These are phyloP conservation scores for Pandemis cinnamomeana DNA, from an alignment of 2,888 invertebrate genomes.

Conservation along the genomic window DNA sequence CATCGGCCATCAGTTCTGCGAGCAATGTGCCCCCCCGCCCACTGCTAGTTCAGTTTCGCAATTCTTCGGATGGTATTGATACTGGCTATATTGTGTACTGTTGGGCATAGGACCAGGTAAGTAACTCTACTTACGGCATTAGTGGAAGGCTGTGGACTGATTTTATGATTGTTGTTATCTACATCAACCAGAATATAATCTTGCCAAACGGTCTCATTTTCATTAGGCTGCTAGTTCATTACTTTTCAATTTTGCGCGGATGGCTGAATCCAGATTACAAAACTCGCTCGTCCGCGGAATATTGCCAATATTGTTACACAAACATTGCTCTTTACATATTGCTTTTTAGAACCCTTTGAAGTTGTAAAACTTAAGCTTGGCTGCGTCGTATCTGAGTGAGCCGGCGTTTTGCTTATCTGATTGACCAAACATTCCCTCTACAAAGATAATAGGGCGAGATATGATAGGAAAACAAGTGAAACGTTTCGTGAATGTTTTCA, in stretches of 20 bases:
- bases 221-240: background rate
- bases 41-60: too few relatives aligned
- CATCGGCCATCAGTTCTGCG: too few relatives aligned
- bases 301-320: conserved; percentile 21
- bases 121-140: too few relatives aligned
- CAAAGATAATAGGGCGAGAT: conserved; percentile 34
- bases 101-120: too few relatives aligned
- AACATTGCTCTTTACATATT: conserved; percentile 31
- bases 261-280: conserved; percentile 3
- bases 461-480: conserved; percentile 38
- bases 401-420: conserved; percentile 37
- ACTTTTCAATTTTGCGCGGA: background rate
- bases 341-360: conserved; percentile 40
- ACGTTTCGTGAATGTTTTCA: conserved; percentile 34
- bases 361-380: conserved; percentile 35
- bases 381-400: conserved; percentile 24
- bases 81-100: too few relatives aligned
- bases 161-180: too few relatives aligned
- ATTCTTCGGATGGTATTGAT: too few relatives aligned
- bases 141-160: too few relatives aligned
- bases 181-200: background rate
- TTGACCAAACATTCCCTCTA: conserved; percentile 34
- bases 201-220: background rate
- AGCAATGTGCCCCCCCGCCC: too few relatives aligned
- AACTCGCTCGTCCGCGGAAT: conserved; percentile 9